These are phyloP conservation scores for Caenorhabditis tropicalis DNA, from an alignment of 1,140 invertebrate genomes.

Conservation along the genomic window DNA sequence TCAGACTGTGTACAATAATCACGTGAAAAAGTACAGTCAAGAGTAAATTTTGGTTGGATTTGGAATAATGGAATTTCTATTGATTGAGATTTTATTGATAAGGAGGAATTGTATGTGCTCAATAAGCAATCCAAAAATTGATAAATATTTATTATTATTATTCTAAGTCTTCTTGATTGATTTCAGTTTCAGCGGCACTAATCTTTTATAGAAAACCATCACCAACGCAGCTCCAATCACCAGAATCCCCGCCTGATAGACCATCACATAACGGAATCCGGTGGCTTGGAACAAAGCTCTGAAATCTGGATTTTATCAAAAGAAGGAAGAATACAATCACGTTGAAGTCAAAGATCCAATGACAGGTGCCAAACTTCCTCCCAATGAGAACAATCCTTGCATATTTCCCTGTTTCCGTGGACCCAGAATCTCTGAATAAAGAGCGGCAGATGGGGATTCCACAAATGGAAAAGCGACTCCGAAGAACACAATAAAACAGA, in stretches of 20 bases:
- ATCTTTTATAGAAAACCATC: conserved; percentile 38
- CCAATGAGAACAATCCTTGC: conserved; percentile 56
- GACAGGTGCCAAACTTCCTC: conserved; percentile 49
- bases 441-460: conserved; percentile 49
- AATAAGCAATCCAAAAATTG: no score
- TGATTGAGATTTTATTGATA: no score
- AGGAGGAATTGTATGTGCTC: no score
- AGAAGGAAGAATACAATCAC: neutral
- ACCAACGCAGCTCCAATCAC: conserved; percentile 44
- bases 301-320: neutral
- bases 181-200: conserved; percentile 47
- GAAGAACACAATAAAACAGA: conserved; percentile 51
- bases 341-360: conserved; percentile 51
- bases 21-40: no score
- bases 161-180: neutral
- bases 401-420: conserved; percentile 54
- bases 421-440: conserved; percentile 58
- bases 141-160: no score
- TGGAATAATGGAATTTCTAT: no score
- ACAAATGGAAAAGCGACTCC: conserved; percentile 55
- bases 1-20: no score
- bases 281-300: conserved; percentile 54
- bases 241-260: conserved; percentile 28
- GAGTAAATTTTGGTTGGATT: no score
- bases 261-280: conserved; percentile 47